A percentile compares a stretch with the other conserved stretches of the same genome.
phyloP scores from a whole-genome alignment of 30 jellyfish, hydroid and myxozoan species.

The Aurelia sp. region DNA sequence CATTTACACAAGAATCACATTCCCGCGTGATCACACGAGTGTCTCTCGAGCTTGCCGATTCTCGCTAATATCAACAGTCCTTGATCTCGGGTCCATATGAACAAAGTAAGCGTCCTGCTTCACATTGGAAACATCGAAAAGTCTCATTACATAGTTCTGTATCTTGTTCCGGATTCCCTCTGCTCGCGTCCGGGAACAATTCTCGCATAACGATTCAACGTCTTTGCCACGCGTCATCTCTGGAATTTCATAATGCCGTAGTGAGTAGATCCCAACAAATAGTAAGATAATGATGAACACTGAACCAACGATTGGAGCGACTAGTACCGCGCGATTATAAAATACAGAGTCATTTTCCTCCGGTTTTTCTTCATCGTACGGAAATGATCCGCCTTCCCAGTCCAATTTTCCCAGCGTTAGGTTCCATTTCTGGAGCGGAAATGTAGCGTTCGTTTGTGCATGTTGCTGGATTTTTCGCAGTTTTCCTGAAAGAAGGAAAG shows the following conservation, averaged over 20 bases:
- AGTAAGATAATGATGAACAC: conserved; percentile 35
- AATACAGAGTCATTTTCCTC: conserved; percentile 23
- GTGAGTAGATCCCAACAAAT: conserved; percentile 47
- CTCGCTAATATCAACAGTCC: conserved; percentile 24
- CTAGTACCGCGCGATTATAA: conserved; percentile 62
- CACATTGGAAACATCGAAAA: conserved; percentile 33
- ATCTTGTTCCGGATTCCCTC: conserved; percentile 41
- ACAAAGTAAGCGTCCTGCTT: conserved; percentile 61
- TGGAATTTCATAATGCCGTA: conserved; percentile 69
- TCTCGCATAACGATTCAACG: conserved; percentile 48
- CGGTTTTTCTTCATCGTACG: conserved; percentile 43
- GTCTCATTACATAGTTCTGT: conserved; percentile 60
- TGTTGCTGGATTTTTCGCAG: not conserved
- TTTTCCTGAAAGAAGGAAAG: no score
- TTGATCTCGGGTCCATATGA: conserved; percentile 66
- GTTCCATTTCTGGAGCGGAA: conserved; percentile 17
- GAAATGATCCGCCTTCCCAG: conserved; percentile 83
- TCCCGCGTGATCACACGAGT: conserved; percentile 41
- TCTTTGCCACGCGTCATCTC: conserved; percentile 53
- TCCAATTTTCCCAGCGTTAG: conserved; percentile 29
- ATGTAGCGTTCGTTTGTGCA: not conserved
- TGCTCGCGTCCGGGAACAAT: conserved; percentile 47
- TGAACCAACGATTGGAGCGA: conserved; percentile 76
- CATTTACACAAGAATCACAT: not conserved
- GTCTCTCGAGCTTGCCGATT: conserved; percentile 66